Conservation (phyloP, 2,113 vertebrate genomes). For the Suricata suricatta region DNA sequence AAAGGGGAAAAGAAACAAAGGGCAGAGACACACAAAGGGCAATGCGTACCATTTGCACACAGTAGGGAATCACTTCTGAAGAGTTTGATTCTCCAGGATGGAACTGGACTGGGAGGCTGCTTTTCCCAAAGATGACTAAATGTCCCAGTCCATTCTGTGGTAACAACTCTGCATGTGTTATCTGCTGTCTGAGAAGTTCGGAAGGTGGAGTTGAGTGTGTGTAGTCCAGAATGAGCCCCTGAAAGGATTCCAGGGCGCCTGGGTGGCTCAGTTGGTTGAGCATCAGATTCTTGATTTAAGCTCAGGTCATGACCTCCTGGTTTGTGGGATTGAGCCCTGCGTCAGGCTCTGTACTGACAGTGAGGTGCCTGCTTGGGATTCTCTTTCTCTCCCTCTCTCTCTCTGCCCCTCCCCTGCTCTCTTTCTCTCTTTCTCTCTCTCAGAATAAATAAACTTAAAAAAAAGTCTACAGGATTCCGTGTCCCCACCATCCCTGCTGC, state of each 20-base stretch:
- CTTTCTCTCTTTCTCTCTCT: too few species aligned
- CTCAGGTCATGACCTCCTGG: too few species aligned
- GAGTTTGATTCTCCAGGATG: not conserved
- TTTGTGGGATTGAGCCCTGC: too few species aligned
- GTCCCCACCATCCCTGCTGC: not conserved
- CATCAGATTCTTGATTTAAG: too few species aligned
- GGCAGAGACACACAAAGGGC: not conserved
- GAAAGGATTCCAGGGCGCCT: not conserved
- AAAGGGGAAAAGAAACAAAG: not conserved
- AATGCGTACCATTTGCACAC: not conserved
- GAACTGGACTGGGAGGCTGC: constrained; percentile 13
- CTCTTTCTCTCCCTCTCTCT: too few species aligned
- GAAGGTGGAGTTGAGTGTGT: not conserved
- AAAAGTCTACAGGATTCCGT: not conserved
- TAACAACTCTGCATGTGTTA: not conserved
- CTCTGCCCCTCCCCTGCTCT: too few species aligned
- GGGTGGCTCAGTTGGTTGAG: too few species aligned
- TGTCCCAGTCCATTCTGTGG: not conserved
- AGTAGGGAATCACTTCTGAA: not conserved
- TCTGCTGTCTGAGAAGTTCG: constrained; percentile 21
- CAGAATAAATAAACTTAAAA: too few species aligned
- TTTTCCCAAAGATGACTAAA: constrained; percentile 29
- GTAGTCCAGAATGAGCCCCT: not conserved
- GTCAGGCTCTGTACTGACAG: too few species aligned
- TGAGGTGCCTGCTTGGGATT: too few species aligned